These are phyloP conservation scores for Drosophila anomalata DNA, from an alignment of 2,888 invertebrate genomes.

Conservation along the genomic window DNA sequence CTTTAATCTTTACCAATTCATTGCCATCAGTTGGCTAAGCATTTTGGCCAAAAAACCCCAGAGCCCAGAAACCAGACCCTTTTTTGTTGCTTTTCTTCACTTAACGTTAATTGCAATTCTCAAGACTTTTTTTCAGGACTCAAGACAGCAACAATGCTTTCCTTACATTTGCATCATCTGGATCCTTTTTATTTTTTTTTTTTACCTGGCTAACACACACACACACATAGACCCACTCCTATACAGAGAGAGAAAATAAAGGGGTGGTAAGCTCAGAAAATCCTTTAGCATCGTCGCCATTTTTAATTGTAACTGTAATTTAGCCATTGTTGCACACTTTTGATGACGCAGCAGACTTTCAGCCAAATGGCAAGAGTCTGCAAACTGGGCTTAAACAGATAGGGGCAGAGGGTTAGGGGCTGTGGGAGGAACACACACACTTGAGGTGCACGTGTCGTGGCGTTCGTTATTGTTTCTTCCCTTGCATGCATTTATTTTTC, in stretches of 20 bases:
- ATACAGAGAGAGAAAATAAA: background rate
- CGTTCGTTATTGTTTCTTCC: slow-evolving; percentile 37
- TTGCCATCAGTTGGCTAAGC: slow-evolving; percentile 32
- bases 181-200: background rate
- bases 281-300: slow-evolving; percentile 58
- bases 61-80: background rate
- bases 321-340: slow-evolving; percentile 71
- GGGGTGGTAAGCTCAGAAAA: slow-evolving; percentile 5
- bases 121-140: slow-evolving; percentile 26
- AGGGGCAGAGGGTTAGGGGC: background rate
- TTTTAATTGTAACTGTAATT: slow-evolving; percentile 79
- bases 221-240: too few relatives aligned
- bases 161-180: slow-evolving; percentile 39
- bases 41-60: background rate
- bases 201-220: background rate
- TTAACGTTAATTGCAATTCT: slow-evolving; percentile 63
- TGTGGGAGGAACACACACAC: slow-evolving; percentile 4
- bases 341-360: slow-evolving; percentile 57
- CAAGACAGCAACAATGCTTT: slow-evolving; percentile 22
- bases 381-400: slow-evolving; percentile 12
- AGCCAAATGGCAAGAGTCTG: slow-evolving; percentile 47
- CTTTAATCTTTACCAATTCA: slow-evolving; percentile 15
- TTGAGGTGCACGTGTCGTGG: slow-evolving; percentile 45
- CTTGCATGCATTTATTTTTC: background rate
- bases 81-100: slow-evolving; percentile 32